These are phyloP conservation scores for Rhamnusium bicolor DNA, from an alignment of 2,888 invertebrate species.

Conservation along the genomic window DNA sequence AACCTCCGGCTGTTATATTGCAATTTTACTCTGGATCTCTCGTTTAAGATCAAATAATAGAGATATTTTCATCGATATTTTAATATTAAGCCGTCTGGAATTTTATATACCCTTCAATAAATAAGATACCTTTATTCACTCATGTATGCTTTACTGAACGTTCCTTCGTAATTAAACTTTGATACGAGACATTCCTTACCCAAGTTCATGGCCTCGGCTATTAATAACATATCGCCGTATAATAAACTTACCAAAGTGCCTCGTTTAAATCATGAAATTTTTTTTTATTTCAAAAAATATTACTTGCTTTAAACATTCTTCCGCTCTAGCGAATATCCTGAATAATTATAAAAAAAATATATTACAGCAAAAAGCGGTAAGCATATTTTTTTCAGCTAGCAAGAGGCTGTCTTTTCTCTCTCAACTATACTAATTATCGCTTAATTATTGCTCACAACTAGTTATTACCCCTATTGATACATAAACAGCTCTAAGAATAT, in stretches of 20 bases:
- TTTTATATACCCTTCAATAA: slow-evolving; percentile 62
- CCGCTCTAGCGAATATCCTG: too few species aligned
- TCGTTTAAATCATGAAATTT: neutral
- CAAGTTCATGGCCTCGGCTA: slow-evolving; percentile 6
- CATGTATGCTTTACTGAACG: slow-evolving; percentile 65
- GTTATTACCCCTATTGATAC: too few species aligned
- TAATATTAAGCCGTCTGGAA: slow-evolving; percentile 65
- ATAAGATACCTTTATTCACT: slow-evolving; percentile 62
- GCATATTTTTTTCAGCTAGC: too few species aligned
- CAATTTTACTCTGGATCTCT: slow-evolving; percentile 57
- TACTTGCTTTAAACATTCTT: too few species aligned
- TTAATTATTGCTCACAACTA: too few species aligned
- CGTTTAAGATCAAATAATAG: slow-evolving; percentile 63
- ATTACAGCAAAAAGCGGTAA: too few species aligned
- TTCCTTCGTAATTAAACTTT: slow-evolving; percentile 60
- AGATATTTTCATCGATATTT: slow-evolving; percentile 64
- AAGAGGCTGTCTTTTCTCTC: too few species aligned
- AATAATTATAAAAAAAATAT: too few species aligned
- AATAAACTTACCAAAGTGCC: neutral
- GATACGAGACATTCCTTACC: slow-evolving; percentile 28
- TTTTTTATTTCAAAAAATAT: too few species aligned
- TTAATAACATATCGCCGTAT: slow-evolving; percentile 12
- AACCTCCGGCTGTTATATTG: slow-evolving; percentile 61
- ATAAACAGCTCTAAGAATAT: too few species aligned
- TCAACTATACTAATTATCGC: too few species aligned